Percentiles rank a stretch among this genome's conserved stretches.
Conservation (phyloP, 2,113 vertebrate genomes). For the Osmerus eperlanus region DNA sequence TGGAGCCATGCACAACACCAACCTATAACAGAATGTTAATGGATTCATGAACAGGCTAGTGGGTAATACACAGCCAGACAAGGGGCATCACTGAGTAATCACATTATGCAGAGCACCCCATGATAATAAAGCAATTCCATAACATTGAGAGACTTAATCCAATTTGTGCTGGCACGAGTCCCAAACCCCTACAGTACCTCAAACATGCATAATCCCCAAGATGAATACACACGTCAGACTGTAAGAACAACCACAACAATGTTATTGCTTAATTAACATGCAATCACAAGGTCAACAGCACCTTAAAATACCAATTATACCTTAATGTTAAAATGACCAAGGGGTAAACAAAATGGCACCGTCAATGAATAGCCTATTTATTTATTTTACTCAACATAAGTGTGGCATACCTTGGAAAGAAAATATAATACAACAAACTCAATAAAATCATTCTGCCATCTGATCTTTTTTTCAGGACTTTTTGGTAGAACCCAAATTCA, state of each 20-base stretch:
- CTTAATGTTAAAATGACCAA: no score
- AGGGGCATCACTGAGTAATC: slow-evolving; percentile 69
- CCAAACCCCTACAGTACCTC: slow-evolving; percentile 41
- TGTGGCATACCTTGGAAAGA: no score
- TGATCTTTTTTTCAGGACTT: no score
- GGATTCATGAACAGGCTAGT: slow-evolving; percentile 55
- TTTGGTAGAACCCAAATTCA: no score
- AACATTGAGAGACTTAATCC: slow-evolving; percentile 65
- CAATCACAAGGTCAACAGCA: neutral
- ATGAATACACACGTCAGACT: slow-evolving; percentile 36
- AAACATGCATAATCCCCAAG: slow-evolving; percentile 46
- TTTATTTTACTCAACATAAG: no score
- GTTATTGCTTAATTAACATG: slow-evolving; percentile 24
- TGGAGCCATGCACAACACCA: slow-evolving; percentile 40
- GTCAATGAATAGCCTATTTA: no score
- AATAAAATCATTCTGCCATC: no score
- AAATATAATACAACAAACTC: no score
- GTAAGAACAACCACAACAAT: slow-evolving; percentile 19
- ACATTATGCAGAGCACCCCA: slow-evolving; percentile 64
- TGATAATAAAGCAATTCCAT: slow-evolving; percentile 65
- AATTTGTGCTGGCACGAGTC: slow-evolving; percentile 63
- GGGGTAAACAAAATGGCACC: no score
- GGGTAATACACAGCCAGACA: slow-evolving; percentile 55
- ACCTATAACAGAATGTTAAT: slow-evolving; percentile 66
- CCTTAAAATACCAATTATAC: no score